Base-by-base conservation (phyloP, 2,113 vertebrate genomes). In the Rhinogobius similis region DNA sequence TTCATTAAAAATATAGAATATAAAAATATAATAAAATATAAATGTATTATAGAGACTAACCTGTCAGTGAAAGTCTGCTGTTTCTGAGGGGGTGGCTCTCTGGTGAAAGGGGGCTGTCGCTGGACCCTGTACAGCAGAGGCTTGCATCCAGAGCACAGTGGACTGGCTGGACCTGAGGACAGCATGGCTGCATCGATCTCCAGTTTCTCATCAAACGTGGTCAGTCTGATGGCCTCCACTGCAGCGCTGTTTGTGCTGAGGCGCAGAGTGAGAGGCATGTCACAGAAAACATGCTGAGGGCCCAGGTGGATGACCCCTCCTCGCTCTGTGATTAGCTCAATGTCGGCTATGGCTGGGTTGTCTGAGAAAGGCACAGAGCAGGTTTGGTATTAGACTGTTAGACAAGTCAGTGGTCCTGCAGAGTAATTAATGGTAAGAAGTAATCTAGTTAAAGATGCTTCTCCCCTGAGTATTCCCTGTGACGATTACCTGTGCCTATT, bases 171-270 rank as follows among this genome's bases (percentile, higher is more conserved):
- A 46, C 72, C 89, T 0, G 98, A 98, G 1, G 93, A 95, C 83
- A 99, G 83, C 78, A 98, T 92, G 1, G 91, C 95, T 0, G 97
- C 96, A 27, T 99, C 98, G 0, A 99, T 94, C 89, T 98, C 97
- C 93, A 99, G 92, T 77, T 95, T 94, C 82, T 97, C 96, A 0
- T 99, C 97, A 16, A 97, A 96, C 20, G 98, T 98, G 87, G 92
- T 94, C 72, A 99, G 93, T 62, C 95, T 96, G 23, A 98, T 85
- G 41, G 94, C 93, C 0, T 79, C 61, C n/a, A 99, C 58, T 44
- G 83, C 76, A 1, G 61, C 43, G 1, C 61, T 90, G 3, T 91
- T 87, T 16, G 94, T 88, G 12, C 94, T 90, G 0, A 96, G 90
- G 58, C 93, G 93, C 77, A 97, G 55, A 0, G 97, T 98, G 61